These are phyloP conservation scores for Chloroclysta siterata DNA, from an alignment of 2,888 invertebrate species.

Conservation along the genomic window DNA sequence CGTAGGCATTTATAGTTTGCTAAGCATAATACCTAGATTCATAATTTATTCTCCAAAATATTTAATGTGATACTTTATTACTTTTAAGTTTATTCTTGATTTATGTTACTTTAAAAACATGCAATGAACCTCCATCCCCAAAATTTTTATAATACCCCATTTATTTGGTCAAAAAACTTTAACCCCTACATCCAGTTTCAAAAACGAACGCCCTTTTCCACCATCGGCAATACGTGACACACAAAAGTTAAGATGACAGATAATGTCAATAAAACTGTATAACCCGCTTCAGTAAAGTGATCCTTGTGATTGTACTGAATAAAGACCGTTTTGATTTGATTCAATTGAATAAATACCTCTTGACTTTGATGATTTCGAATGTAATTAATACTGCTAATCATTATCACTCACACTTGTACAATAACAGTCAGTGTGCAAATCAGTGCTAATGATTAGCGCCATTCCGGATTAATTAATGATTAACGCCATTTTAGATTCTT, in stretches of 20 bases:
- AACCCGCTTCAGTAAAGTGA: neutral
- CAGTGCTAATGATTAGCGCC: no score
- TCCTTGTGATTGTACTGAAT: no score
- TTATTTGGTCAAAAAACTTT: slow-evolving; percentile 7
- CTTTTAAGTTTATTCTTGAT: slow-evolving; percentile 1
- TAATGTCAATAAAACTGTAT: neutral
- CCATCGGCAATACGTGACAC: slow-evolving; percentile 1
- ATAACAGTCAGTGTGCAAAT: no score
- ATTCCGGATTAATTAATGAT: no score
- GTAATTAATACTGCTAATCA: no score
- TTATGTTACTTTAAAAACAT: neutral
- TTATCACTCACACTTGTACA: no score
- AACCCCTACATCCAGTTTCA: neutral
- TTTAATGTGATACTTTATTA: neutral
- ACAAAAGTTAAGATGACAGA: no score
- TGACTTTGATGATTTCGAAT: no score
- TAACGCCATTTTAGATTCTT: no score
- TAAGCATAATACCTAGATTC: slow-evolving; percentile 6
- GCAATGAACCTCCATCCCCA: neutral
- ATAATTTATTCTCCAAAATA: slow-evolving; percentile 7
- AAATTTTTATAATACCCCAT: neutral
- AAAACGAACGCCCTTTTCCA: neutral
- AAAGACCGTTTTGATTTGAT: no score
- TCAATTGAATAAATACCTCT: no score
- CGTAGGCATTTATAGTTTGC: slow-evolving; percentile 5